A percentile compares a stretch with the other conserved stretches of the same genome.
These are phyloP conservation scores for Cataglyphis altisquamis DNA, from an alignment of 2,888 invertebrate species.

Conservation along the genomic window DNA sequence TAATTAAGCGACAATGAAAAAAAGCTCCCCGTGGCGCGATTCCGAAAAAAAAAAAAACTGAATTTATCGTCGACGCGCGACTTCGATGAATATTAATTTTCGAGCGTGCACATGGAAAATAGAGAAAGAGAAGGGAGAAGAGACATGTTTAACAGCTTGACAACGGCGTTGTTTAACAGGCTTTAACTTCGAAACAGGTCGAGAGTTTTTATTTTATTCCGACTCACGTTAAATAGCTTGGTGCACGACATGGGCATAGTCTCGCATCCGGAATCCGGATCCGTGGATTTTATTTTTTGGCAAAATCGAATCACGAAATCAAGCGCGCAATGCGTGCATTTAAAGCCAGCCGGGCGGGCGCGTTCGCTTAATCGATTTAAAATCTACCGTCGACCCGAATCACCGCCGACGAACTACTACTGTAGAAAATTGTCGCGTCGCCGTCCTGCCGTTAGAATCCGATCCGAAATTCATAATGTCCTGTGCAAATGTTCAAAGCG, in stretches of 20 bases:
- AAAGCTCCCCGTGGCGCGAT: slow-evolving; percentile 46
- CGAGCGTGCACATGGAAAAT: background rate
- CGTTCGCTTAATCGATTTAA: slow-evolving; percentile 65
- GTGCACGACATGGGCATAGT: background rate
- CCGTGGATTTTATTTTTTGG: slow-evolving; percentile 20
- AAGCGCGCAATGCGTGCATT: slow-evolving; percentile 41
- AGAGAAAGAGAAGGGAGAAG: background rate
- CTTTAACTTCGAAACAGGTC: slow-evolving; percentile 15
- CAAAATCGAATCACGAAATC: slow-evolving; percentile 30
- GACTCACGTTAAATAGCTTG: background rate
- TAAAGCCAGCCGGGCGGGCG: slow-evolving; percentile 41
- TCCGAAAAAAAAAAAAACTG: slow-evolving; percentile 15
- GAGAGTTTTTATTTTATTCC: slow-evolving; percentile 26
- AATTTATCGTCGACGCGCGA: slow-evolving; percentile 38
- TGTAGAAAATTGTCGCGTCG: slow-evolving; percentile 3
- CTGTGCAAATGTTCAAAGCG: slow-evolving; percentile 51
- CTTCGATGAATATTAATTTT: slow-evolving; percentile 51
- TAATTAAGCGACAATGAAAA: slow-evolving; percentile 51
- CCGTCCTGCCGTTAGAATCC: slow-evolving; percentile 1
- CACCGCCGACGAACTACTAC: slow-evolving; percentile 24
- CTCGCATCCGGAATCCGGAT: too few species aligned
- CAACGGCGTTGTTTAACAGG: slow-evolving; percentile 25
- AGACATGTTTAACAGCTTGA: slow-evolving; percentile 23
- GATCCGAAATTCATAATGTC: slow-evolving; percentile 44
- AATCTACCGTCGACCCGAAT: slow-evolving; percentile 66